Evolutionary conservation across 2,797 vertebrate species (phyloP).

Genomic region (Poecilia wingei): DNA sequence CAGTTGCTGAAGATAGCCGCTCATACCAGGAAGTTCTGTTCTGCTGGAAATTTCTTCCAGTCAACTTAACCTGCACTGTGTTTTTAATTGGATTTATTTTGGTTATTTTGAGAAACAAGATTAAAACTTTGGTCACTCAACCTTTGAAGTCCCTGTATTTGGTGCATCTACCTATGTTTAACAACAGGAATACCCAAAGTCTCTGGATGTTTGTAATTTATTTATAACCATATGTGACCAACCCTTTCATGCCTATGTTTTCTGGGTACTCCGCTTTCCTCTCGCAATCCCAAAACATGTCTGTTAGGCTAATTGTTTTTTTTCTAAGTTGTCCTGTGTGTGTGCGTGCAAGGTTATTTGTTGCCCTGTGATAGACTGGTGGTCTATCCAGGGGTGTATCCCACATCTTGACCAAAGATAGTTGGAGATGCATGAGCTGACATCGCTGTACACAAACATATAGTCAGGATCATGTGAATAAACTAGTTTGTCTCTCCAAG

Average conservation of each 20-base stretch:
- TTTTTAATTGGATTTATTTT: no score
- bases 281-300: no score
- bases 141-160: background rate
- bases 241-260: no score
- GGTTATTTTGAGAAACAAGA: no score
- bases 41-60: no score
- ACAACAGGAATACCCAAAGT: background rate
- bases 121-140: background rate
- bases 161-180: background rate
- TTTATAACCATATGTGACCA: background rate
- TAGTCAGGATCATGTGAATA: constrained; percentile 33
- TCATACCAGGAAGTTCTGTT: no score
- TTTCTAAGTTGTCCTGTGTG: background rate
- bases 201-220: background rate
- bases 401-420: background rate
- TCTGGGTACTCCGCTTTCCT: no score
- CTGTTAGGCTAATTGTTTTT: no score
- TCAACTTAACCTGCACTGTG: no score
- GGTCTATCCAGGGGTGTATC: background rate
- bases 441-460: background rate
- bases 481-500: constrained; percentile 28
- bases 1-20: no score
- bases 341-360: background rate
- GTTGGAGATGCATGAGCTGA: background rate
- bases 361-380: background rate